Evolutionary conservation across 35 echinoderm and acorn worm genomes (phyloP).

Genomic region (Amphiura filiformis): DNA sequence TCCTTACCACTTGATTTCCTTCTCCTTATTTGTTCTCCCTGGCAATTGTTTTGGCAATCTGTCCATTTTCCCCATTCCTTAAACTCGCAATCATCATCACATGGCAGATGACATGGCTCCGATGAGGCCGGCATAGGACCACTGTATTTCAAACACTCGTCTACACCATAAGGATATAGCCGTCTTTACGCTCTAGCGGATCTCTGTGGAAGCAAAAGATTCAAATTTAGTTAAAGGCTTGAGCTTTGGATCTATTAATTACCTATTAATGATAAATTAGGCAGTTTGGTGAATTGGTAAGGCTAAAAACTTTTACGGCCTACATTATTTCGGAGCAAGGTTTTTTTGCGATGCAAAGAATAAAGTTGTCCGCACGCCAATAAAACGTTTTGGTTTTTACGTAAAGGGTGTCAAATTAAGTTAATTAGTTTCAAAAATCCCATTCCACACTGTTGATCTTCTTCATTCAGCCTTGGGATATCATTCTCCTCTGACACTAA

Average conservation of each 20-base stretch:
- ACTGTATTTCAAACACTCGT: conserved; percentile 76
- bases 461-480: no score
- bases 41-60: conserved; percentile 51
- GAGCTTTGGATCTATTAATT: not conserved
- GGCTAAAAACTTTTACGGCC: no score
- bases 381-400: no score
- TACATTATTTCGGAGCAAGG: no score
- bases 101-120: conserved; percentile 57
- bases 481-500: no score
- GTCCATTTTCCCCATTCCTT: conserved; percentile 70
- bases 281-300: no score
- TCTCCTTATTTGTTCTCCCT: conserved; percentile 42
- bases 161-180: conserved; percentile 22
- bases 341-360: no score
- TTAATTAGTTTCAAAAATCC: not conserved
- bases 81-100: conserved; percentile 71
- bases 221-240: not conserved
- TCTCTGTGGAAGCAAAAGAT: conserved; percentile 15
- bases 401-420: no score
- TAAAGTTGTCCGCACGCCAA: no score
- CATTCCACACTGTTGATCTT: no score
- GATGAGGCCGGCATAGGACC: conserved; percentile 28
- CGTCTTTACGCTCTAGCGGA: conserved; percentile 44
- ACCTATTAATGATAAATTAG: no score
- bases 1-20: conserved; percentile 59